Base-by-base conservation (phyloP, 2,113 vertebrate genomes). In the Campylorhamphus procurvoides region DNA sequence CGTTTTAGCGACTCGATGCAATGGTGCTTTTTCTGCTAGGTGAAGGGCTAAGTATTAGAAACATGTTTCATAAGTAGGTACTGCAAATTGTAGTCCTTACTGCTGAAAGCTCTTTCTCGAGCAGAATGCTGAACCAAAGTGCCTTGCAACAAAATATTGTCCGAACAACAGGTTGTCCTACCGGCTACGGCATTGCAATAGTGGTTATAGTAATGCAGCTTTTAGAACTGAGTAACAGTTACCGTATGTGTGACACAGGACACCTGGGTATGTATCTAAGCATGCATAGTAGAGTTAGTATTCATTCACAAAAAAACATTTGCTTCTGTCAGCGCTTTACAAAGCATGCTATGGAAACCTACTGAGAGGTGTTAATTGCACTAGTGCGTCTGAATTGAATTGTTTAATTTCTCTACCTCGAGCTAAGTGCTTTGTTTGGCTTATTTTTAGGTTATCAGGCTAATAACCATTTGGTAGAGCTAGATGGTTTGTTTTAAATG, bases 231-330 rank as follows among this genome's bases (percentile, higher is more conserved):
- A 46, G 13, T 59, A 59, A 25, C 17, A 10, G 2, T 9, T 47
- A 1, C 42, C 33, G 5, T 29, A 1, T 5, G 10, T 6, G 40
- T 40, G 55, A 15, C 1, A 1, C 19, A 1, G 5, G 6, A 8
- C 40, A 14, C n/a, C n/a, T 42, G 18, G 4, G 8, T 31, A 7
- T 2, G 33, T 25, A 14, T 27, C 64, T 84, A 14, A 44, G 11
- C 6, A 2, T 23, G 23, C 5, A 0, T 14, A 12, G 3, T 7
- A 7, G 49, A 5, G 42, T 28, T 53, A 15, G 9, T 29, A 20
- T 55, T 59, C 29, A 24, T 47, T 75, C 35, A 29, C 15, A 52
- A 25, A 44, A 46, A 11, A 52, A n/a, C n/a, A 33, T 8, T 27
- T 23, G 12, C 3, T 67, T 50, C 4, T 72, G 6, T 52, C 47